A percentile compares a stretch with the other conserved stretches of the same genome.
Evolutionary conservation across 2,888 invertebrate genomes (phyloP).

Genomic region (Anarsia innoxiella): DNA sequence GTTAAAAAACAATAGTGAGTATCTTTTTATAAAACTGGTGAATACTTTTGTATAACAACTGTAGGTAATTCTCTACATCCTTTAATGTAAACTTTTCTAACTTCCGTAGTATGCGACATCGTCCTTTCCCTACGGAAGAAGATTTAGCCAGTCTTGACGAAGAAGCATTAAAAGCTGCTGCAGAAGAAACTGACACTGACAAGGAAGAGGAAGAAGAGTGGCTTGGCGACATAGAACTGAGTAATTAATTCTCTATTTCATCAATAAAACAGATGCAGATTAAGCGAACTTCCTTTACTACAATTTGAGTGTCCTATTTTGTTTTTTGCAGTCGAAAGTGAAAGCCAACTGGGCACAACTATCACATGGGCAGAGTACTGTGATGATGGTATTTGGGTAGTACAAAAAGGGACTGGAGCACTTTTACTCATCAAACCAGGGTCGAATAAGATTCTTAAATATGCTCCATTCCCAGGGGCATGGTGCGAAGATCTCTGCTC

Average conservation of each 20-base stretch:
- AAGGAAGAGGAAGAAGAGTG: conserved; percentile 59
- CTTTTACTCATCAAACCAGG: conserved; percentile 49
- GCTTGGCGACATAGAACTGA: conserved; percentile 76
- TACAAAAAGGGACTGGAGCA: conserved; percentile 55
- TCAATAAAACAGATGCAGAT: not conserved
- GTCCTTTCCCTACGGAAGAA: conserved; percentile 62
- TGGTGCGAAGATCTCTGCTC: conserved; percentile 57
- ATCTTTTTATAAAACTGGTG: not conserved
- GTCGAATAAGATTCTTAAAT: conserved; percentile 51
- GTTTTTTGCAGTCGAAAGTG: conserved; percentile 46
- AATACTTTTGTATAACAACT: not conserved
- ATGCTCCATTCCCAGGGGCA: conserved; percentile 53
- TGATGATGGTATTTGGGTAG: conserved; percentile 55
- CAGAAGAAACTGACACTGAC: conserved; percentile 69
- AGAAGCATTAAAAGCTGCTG: conserved; percentile 73
- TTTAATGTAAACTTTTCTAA: not conserved
- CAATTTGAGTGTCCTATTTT: not conserved
- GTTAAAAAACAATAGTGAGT: conserved; percentile 66
- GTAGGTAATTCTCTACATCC: not conserved
- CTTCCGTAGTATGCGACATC: conserved; percentile 52
- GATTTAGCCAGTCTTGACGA: conserved; percentile 67
- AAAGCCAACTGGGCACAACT: conserved; percentile 50
- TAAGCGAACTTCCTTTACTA: not conserved
- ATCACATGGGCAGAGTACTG: conserved; percentile 61
- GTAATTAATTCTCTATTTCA: conserved; percentile 43